phyloP scores from a whole-genome alignment of 2,113 vertebrate genomes.

The Stigmatopora argus region DNA sequence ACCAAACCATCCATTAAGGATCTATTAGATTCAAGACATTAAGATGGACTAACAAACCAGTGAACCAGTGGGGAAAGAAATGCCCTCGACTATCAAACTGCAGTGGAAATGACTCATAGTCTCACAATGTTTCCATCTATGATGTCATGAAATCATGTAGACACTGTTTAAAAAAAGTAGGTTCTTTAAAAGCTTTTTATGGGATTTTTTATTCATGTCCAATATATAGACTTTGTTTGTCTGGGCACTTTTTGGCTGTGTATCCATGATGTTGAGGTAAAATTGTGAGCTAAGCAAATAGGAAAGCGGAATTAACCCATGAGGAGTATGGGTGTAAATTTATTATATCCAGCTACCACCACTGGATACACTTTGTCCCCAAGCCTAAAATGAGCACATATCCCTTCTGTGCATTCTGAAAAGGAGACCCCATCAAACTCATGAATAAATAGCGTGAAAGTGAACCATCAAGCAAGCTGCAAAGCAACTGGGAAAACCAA shows the following conservation, averaged over 20 bases:
- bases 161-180: background rate
- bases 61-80: slow-evolving; percentile 1
- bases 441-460: slow-evolving; percentile 43
- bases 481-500: slow-evolving; percentile 25
- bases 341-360: slow-evolving; percentile 37
- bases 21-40: background rate
- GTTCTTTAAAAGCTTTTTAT: slow-evolving; percentile 8
- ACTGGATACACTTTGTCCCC: slow-evolving; percentile 43
- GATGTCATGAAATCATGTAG: slow-evolving; percentile 13
- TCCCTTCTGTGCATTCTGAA: slow-evolving; percentile 35
- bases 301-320: background rate
- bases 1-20: slow-evolving; percentile 23
- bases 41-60: background rate
- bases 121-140: slow-evolving; percentile 17
- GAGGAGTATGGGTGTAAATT: slow-evolving; percentile 26
- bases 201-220: slow-evolving; percentile 13
- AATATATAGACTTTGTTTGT: slow-evolving; percentile 19
- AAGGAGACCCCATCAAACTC: slow-evolving; percentile 39
- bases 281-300: slow-evolving; percentile 1
- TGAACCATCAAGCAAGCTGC: slow-evolving; percentile 28
- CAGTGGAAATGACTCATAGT: slow-evolving; percentile 23
- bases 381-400: slow-evolving; percentile 34
- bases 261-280: slow-evolving; percentile 8
- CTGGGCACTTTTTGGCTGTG: slow-evolving; percentile 9
- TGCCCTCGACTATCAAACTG: slow-evolving; percentile 1